A percentile compares a stretch with the other conserved stretches of the same genome.
Evolutionary conservation across 2,797 vertebrate genomes (phyloP).

Genomic region (Pipistrellus pygmaeus): DNA sequence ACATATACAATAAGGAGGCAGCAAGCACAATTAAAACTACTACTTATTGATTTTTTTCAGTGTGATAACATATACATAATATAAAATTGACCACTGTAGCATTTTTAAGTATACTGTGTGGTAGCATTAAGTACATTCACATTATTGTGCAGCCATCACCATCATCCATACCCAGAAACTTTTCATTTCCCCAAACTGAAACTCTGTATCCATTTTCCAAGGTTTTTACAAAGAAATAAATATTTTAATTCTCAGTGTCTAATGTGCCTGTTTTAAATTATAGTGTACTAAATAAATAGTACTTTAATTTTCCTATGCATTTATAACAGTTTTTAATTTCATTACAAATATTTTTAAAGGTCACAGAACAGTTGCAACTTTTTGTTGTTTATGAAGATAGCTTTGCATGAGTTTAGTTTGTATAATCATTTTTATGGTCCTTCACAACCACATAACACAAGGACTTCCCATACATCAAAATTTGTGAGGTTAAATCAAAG

Average conservation of each 20-base stretch:
- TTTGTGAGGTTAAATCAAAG: neutral
- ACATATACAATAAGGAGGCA: neutral
- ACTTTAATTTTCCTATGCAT: neutral
- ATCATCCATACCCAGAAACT: neutral
- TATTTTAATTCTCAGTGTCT: neutral
- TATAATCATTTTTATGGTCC: neutral
- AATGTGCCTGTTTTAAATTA: conserved; percentile 30
- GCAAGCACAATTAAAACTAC: neutral
- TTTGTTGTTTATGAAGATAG: neutral
- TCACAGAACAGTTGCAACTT: neutral
- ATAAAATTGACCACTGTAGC: neutral
- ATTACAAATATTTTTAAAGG: neutral
- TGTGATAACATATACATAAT: neutral
- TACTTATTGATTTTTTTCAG: neutral
- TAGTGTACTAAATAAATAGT: neutral
- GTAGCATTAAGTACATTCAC: neutral
- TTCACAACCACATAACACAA: neutral
- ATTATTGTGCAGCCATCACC: neutral
- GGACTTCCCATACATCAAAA: neutral
- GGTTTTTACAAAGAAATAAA: neutral
- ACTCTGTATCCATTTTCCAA: neutral
- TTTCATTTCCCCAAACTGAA: neutral
- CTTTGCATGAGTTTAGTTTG: neutral
- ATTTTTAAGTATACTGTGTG: too few relatives aligned
- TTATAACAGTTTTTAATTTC: neutral